Percentiles rank a stretch among this genome's conserved stretches.
phyloP scores from a whole-genome alignment of 2,113 vertebrate species.

The Pteruthius melanotis region DNA sequence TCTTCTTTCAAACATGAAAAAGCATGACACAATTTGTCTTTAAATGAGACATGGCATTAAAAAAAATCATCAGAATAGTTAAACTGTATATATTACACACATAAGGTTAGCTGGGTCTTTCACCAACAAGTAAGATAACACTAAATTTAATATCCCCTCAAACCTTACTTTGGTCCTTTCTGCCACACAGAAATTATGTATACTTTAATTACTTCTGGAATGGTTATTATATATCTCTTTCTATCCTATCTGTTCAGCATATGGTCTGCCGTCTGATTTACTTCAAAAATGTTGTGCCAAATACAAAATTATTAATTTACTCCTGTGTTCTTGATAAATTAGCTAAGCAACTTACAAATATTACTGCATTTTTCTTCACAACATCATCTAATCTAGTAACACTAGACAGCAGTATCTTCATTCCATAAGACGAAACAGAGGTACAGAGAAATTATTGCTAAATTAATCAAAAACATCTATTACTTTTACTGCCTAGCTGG shows the following conservation, averaged over 20 bases:
- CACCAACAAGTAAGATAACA: not conserved
- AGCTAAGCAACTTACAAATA: not conserved
- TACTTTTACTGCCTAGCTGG: slow-evolving; percentile 8
- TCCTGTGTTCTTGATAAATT: not conserved
- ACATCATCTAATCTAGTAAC: not conserved
- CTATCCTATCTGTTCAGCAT: not conserved
- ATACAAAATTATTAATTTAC: slow-evolving; percentile 7
- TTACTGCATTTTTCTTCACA: slow-evolving; percentile 10
- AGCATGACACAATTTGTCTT: not conserved
- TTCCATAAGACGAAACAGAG: not conserved
- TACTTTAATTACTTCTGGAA: not conserved
- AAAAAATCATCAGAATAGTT: not conserved
- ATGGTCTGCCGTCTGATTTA: not conserved
- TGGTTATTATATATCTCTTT: not conserved
- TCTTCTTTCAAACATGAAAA: not conserved
- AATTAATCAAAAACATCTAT: slow-evolving; percentile 33
- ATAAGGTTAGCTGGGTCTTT: not conserved
- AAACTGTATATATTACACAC: not conserved
- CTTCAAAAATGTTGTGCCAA: not conserved
- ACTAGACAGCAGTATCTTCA: not conserved
- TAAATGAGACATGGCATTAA: not conserved
- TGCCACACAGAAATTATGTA: not conserved
- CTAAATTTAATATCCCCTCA: not conserved
- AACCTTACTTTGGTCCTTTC: not conserved
- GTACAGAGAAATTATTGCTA: slow-evolving; percentile 19